These are phyloP conservation scores for Pseudococcus longispinus DNA, from an alignment of 2,888 invertebrate genomes.

Conservation along the genomic window DNA sequence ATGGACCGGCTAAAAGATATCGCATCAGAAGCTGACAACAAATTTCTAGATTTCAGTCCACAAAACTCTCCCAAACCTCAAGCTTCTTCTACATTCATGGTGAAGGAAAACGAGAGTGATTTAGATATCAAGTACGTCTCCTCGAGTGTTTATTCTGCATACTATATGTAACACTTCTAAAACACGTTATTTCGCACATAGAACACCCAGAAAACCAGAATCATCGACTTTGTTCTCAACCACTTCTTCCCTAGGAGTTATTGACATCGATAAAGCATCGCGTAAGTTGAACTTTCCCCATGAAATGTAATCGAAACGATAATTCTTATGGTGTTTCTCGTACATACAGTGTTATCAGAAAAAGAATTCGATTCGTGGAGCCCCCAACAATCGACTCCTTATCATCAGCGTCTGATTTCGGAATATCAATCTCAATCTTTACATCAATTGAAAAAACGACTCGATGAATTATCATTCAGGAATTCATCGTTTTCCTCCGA, in stretches of 20 bases:
- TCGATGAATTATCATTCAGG: conserved; percentile 23
- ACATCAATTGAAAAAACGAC: conserved; percentile 24
- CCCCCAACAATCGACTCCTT: conserved; percentile 10
- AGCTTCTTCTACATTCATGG: conserved; percentile 51
- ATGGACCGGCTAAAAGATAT: background rate
- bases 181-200: background rate
- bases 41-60: conserved; percentile 40
- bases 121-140: background rate
- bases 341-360: conserved; percentile 29
- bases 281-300: background rate
- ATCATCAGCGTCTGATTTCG: background rate
- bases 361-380: background rate
- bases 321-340: background rate
- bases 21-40: background rate
- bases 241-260: conserved; percentile 46
- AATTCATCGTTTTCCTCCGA: conserved; percentile 18
- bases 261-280: conserved; percentile 49
- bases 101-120: conserved; percentile 20
- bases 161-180: background rate
- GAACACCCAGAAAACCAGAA: background rate
- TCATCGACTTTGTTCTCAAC: conserved; percentile 31
- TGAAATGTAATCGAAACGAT: background rate
- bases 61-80: conserved; percentile 47
- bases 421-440: conserved; percentile 33
- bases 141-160: background rate